These are phyloP conservation scores for Bucorvus abyssinicus DNA, from an alignment of 2,797 vertebrate genomes.

Conservation along the genomic window DNA sequence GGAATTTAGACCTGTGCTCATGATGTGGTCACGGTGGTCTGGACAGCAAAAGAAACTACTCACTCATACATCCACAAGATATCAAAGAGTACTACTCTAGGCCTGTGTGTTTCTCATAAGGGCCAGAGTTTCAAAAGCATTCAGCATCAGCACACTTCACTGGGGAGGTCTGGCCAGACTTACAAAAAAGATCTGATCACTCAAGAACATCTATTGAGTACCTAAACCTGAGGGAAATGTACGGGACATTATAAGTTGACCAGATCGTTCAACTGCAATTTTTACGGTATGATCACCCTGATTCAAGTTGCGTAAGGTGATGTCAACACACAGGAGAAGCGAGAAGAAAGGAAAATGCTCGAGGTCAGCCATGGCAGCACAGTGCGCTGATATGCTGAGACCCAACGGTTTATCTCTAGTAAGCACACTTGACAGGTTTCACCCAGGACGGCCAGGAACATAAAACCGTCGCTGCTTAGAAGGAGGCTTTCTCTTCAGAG, in stretches of 20 bases:
- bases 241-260: neutral
- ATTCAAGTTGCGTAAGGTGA: neutral
- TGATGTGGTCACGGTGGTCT: neutral
- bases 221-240: neutral
- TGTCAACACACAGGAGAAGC: neutral
- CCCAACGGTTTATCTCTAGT: neutral
- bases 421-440: slow-evolving; percentile 2
- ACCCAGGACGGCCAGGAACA: neutral
- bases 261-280: neutral
- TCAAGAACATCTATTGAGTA: neutral
- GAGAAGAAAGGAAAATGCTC: neutral
- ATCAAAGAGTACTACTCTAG: neutral
- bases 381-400: neutral
- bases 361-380: neutral
- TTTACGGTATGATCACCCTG: fast-evolving
- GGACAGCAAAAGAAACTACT: neutral
- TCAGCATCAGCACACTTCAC: neutral
- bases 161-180: neutral
- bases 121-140: neutral
- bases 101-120: fast-evolving
- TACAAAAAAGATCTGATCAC: neutral
- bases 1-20: neutral
- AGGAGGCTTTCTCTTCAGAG: slow-evolving; percentile 7
- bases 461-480: neutral
- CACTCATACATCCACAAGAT: neutral